These are phyloP conservation scores for Tenthredo scrophulariae DNA, from an alignment of 2,888 invertebrate genomes.

Conservation along the genomic window DNA sequence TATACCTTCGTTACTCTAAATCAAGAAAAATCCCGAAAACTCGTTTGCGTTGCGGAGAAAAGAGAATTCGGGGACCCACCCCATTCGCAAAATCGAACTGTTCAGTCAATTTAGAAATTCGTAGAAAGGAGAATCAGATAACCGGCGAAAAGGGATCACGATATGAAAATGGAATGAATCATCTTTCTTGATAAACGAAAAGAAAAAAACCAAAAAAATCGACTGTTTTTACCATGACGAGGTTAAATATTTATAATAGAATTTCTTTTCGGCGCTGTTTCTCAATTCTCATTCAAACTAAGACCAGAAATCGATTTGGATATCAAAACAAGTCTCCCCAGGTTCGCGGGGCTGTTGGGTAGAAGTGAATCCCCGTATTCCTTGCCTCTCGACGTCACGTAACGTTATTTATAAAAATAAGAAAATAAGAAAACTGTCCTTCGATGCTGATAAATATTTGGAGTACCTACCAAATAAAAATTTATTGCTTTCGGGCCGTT, in stretches of 20 bases:
- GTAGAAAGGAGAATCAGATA: not conserved
- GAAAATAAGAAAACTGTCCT: slow-evolving; percentile 38
- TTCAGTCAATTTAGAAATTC: not conserved
- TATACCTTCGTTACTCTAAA: not conserved
- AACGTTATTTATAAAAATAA: slow-evolving; percentile 27
- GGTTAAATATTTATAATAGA: not conserved
- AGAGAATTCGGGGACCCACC: not conserved
- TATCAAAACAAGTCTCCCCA: slow-evolving; percentile 20
- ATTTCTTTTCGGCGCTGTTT: not conserved
- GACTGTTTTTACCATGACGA: not conserved
- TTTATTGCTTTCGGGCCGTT: slow-evolving; percentile 48
- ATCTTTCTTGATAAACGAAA: not conserved
- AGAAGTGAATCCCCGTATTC: slow-evolving; percentile 11
- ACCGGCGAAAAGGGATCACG: too few relatives aligned
- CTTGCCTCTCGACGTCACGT: not conserved
- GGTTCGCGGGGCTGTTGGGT: not conserved
- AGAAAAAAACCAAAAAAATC: not conserved
- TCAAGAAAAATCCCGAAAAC: slow-evolving; percentile 1
- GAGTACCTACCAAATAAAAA: slow-evolving; percentile 45
- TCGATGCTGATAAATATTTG: slow-evolving; percentile 51
- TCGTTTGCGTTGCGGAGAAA: not conserved
- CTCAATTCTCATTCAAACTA: not conserved
- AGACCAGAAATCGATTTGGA: not conserved
- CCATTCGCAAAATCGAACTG: not conserved
- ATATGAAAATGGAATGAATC: not conserved